These are phyloP conservation scores for Spea bombifrons DNA, from an alignment of 2,113 vertebrate genomes.

Conservation along the genomic window DNA sequence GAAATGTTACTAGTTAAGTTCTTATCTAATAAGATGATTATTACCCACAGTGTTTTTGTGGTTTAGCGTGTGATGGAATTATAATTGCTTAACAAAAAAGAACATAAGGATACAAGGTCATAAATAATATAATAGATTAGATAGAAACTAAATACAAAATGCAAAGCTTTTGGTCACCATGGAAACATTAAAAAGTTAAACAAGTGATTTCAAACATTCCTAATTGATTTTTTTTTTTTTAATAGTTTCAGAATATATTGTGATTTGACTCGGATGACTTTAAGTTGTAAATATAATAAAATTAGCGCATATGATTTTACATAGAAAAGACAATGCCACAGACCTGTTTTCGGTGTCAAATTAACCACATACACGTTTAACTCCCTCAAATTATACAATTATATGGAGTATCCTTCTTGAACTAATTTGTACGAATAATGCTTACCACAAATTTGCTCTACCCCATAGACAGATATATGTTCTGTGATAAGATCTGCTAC, in stretches of 20 bases:
- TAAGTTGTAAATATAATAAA: slow-evolving; percentile 12
- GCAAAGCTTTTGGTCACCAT: slow-evolving; percentile 17
- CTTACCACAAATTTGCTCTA: too few relatives aligned
- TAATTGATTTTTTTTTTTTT: slow-evolving; percentile 33
- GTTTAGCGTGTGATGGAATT: slow-evolving; percentile 19
- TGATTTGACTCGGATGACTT: background rate
- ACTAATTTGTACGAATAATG: too few relatives aligned
- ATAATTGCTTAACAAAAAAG: slow-evolving; percentile 31
- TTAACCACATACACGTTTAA: too few relatives aligned
- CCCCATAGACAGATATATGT: too few relatives aligned
- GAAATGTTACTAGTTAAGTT: slow-evolving; percentile 1
- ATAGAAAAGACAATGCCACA: background rate
- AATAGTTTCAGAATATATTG: slow-evolving; percentile 9
- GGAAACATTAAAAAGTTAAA: slow-evolving; percentile 26
- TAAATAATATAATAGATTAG: slow-evolving; percentile 39
- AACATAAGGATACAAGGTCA: slow-evolving; percentile 34
- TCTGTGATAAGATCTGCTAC: too few relatives aligned
- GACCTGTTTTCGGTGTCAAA: background rate
- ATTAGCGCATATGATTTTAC: background rate
- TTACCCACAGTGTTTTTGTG: slow-evolving; percentile 1
- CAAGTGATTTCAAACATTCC: slow-evolving; percentile 10
- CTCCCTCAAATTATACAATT: too few relatives aligned
- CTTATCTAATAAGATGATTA: slow-evolving; percentile 19
- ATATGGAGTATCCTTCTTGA: too few relatives aligned
- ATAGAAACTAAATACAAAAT: slow-evolving; percentile 16